Evolutionary conservation across 1,140 invertebrate genomes (phyloP), one percentile per base, ranked within the genome.

Genomic region (Drosophila nigrodunni): DNA sequence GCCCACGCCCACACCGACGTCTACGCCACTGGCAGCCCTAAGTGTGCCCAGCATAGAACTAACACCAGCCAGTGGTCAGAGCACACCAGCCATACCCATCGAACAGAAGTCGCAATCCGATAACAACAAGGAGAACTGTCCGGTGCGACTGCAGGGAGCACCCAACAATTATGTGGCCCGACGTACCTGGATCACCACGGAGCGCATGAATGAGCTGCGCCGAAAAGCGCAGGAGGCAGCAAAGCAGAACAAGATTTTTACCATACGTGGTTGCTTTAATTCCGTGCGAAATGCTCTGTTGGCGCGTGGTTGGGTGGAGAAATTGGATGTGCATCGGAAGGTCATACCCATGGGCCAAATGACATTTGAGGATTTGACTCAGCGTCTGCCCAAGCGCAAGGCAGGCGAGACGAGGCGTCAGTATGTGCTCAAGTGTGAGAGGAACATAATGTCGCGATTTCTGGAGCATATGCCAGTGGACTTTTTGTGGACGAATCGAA

Each of bases 401-500:
- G 86, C 90, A 0, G 92, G 92, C 11, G 92, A 92, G 46, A 91
- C 92, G 0, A 64, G 90, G 0, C 79, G 91, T 0, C 90, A 92
- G 39, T 92, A 92, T 60, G 76, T 92, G 49, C 67, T 74, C 6
- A 95, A 94, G 83, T 94, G 94, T 62, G 94, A 94, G 82, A 93
- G 94, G 73, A 94, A 94, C 78, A 95, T 95, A 46, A 94, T 95
- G 80, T 95, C 94, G 3, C 93, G 95, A 69, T 94, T 95, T 85
- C 92, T 95, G 75, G 94, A 95, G 86, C 94, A 96, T 82, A 94
- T 95, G 77, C 94, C 95, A 0, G 95, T 97, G 3, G 96, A 97
- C 80, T 97, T 98, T 76, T 94, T 98, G 46, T 98, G 97, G 97
- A 97, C 97, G 21, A 95, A 97, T 34, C 95, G 96, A 59, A 94